Evolutionary conservation across 1,140 invertebrate genomes (phyloP).

Genomic region (Anagrus nilaparvatae): DNA sequence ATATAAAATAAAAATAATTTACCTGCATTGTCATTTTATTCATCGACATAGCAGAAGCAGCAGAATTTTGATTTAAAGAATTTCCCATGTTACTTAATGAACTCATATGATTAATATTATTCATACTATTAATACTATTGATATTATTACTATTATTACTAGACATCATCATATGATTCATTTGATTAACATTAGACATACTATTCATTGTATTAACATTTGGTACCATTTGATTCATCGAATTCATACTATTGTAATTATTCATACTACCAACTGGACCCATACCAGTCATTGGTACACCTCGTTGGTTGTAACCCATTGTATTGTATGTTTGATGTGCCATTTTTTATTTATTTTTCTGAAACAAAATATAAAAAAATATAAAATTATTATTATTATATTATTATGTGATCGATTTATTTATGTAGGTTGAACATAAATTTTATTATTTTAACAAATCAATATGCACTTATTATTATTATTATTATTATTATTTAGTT

Average conservation of each 20-base stretch:
- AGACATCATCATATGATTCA: slow-evolving; percentile 51
- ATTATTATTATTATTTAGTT: no score
- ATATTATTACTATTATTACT: slow-evolving; percentile 27
- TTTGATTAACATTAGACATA: slow-evolving; percentile 42
- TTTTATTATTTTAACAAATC: no score
- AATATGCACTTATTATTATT: no score
- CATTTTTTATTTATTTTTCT: slow-evolving; percentile 41
- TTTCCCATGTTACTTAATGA: slow-evolving; percentile 55
- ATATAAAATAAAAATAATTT: slow-evolving; percentile 10
- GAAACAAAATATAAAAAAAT: no score
- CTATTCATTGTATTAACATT: slow-evolving; percentile 36
- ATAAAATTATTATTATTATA: no score
- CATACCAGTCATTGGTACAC: slow-evolving; percentile 40
- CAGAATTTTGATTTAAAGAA: no score
- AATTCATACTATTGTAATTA: slow-evolving; percentile 36
- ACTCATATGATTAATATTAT: slow-evolving; percentile 43
- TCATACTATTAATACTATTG: slow-evolving; percentile 39
- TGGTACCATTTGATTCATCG: slow-evolving; percentile 37
- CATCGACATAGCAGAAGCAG: slow-evolving; percentile 42
- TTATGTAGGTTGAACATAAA: no score
- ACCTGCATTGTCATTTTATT: slow-evolving; percentile 53
- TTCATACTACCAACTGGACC: slow-evolving; percentile 35
- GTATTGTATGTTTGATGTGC: slow-evolving; percentile 40
- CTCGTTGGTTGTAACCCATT: slow-evolving; percentile 43
- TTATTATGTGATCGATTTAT: no score